phyloP scores from a whole-genome alignment of 2,797 vertebrate species.

The Rhodeus uyekii region DNA sequence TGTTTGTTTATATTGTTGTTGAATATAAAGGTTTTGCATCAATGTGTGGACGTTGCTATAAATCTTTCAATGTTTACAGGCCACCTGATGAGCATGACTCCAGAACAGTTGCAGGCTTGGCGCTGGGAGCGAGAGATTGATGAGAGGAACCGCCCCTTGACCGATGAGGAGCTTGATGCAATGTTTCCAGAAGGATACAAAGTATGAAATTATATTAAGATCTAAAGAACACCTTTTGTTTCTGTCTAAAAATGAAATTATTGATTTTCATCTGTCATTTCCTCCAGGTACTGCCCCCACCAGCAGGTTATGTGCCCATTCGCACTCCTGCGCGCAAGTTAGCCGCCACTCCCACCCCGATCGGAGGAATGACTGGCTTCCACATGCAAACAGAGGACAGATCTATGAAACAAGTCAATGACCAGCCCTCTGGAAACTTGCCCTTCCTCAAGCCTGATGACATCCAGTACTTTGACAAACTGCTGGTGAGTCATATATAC shows the following conservation, averaged over 20 bases:
- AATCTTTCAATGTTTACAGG: constrained; percentile 69
- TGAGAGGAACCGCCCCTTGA: constrained; percentile 95
- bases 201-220: constrained; percentile 67
- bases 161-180: constrained; percentile 96
- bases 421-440: constrained; percentile 97
- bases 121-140: constrained; percentile 98
- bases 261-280: not conserved
- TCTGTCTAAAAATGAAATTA: not conserved
- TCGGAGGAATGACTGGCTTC: constrained; percentile 98
- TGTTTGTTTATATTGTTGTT: not conserved
- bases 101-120: constrained; percentile 98
- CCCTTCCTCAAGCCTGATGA: constrained; percentile 99
- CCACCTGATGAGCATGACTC: constrained; percentile 99
- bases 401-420: constrained; percentile 94
- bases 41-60: not conserved
- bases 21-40: not conserved
- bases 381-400: constrained; percentile 98
- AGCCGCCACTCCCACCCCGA: constrained; percentile 93
- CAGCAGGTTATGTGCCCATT: constrained; percentile 97
- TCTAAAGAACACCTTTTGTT: not conserved
- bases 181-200: constrained; percentile 99
- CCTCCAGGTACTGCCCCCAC: constrained; percentile 90
- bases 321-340: constrained; percentile 96
- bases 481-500: constrained; percentile 81
- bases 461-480: constrained; percentile 98